Conservation (phyloP, 2,113 vertebrate genomes). For the Erinaceus europaeus region DNA sequence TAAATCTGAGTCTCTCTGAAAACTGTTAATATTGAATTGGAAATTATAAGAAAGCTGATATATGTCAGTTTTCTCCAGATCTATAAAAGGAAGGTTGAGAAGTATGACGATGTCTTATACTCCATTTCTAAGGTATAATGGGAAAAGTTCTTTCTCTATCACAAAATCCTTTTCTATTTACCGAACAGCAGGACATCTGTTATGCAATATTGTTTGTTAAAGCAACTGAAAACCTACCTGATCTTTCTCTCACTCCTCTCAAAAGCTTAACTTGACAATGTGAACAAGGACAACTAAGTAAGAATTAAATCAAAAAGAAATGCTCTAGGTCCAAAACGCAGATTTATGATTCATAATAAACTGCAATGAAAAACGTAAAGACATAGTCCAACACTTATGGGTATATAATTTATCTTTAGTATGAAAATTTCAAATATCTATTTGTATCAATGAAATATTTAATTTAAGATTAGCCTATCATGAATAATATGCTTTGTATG, state of each 20-base stretch:
- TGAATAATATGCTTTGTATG: not conserved
- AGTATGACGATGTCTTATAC: not conserved
- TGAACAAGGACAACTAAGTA: not conserved
- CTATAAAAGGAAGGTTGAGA: not conserved
- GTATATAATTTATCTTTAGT: no score
- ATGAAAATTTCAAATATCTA: not conserved
- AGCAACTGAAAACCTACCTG: not conserved
- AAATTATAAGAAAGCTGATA: not conserved
- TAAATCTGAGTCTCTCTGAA: not conserved
- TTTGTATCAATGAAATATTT: not conserved
- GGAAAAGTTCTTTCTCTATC: not conserved
- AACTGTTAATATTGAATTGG: not conserved
- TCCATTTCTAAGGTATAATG: not conserved
- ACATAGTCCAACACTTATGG: not conserved
- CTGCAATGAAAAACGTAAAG: not conserved
- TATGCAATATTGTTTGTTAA: not conserved
- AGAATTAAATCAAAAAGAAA: not conserved
- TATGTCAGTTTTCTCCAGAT: not conserved
- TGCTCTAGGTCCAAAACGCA: not conserved
- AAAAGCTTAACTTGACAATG: not conserved
- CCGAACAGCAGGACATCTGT: not conserved
- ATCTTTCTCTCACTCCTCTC: not conserved
- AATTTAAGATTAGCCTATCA: not conserved
- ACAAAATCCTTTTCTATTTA: no score
- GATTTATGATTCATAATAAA: not conserved